Base-by-base conservation (phyloP, 2,888 invertebrate genomes). In the Lagria hirta region DNA sequence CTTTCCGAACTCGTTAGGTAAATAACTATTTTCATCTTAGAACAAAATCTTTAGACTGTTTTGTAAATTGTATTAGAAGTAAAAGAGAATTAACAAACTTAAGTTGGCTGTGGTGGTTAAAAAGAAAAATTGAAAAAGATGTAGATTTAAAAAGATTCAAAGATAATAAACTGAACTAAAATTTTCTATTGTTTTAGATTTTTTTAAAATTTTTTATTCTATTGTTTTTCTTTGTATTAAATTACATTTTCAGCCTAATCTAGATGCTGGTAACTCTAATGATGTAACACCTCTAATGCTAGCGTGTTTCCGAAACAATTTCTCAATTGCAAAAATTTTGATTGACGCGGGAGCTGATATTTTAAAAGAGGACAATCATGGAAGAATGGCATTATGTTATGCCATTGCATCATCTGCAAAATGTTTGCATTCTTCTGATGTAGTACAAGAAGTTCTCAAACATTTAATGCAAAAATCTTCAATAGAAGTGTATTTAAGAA, bases 241-340 rank as follows among this genome's bases (percentile, higher is more conserved):
- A 4, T 13, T 2, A 36, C 23, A 3, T n/a, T 48, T 51, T 10
- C 28, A 67, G 66, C 59, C 57, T 10, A 54, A 66, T 34, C 49
- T 69, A 4, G 59, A 69, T 47, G 54, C 52, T 5, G 48, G 52
- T n/a, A 66, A 67, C 38, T 51, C 58, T 2, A 68, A 65, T 46
- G 70, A 69, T 2, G 65, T 72, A 3, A 71, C 72, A 2, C 66
- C 71, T 1, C 52, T 72, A 20, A 73, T 71, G 69, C 54, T 71
- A 41, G 71, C 72, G 2, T 66, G 70, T 32, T 69, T 65, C 27
- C 54, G 66, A 6, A 68, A 67, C 42, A 65, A 69, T 49, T 38
- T 53, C 14, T 43, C 53, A 10, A 62, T 69, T 15, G 65, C 69
- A 2, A 52, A 56, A 7, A 49, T 55, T 3, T 48, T 73, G 3